Evolutionary conservation across 2,888 invertebrate genomes (phyloP), one percentile per base, ranked within the genome.

Genomic region (Drosophila melanocephala): DNA sequence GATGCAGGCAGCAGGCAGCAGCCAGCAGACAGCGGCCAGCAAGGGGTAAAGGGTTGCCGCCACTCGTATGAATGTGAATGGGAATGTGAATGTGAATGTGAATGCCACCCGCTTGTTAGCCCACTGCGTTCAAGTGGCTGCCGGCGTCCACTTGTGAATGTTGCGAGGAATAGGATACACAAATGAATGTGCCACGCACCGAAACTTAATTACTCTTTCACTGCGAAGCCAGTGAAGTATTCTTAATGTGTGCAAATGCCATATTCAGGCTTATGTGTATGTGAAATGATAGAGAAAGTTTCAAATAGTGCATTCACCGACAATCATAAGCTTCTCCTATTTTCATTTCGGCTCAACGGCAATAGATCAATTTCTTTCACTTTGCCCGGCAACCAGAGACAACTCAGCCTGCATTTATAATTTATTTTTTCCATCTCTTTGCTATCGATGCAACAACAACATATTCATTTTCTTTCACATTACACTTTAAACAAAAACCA

Each of bases 121-220:
- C 3, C 70, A 63, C 14, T 71, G 65, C 55, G 67, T 63, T 89
- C 77, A 89, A 87, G 89, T 79, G 81, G 65, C 75, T 53, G 62
- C 69, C 71, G 69, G 69, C 71, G 55, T 79, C 89, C 84, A 89
- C 89, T 89, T 77, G 64, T 80, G 82, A 60, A 28, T 37, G 61
- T 39, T 47, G 44, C 30, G 35, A 30, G 12, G 50, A 14, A 47
- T n/a, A 65, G 28, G 19, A 30, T 52, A 32, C 28, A 32, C 35
- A 22, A 58, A 12, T 14, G 0, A n/a, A 12, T 5, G 14, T 39
- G 16, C 44, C 5, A n/a, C 14, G 16, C 3, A 67, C 42, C 77
- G 68, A 62, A 65, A 5, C 1, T 2, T 4, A 10, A 37, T 63
- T 81, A 52, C 81, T 6, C 81, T 75, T 16, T 28, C 28, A 16